Percentiles rank a stretch among this genome's conserved stretches.
Evolutionary conservation across 1,140 invertebrate species (phyloP).

Genomic region (Paracyclopina nana): DNA sequence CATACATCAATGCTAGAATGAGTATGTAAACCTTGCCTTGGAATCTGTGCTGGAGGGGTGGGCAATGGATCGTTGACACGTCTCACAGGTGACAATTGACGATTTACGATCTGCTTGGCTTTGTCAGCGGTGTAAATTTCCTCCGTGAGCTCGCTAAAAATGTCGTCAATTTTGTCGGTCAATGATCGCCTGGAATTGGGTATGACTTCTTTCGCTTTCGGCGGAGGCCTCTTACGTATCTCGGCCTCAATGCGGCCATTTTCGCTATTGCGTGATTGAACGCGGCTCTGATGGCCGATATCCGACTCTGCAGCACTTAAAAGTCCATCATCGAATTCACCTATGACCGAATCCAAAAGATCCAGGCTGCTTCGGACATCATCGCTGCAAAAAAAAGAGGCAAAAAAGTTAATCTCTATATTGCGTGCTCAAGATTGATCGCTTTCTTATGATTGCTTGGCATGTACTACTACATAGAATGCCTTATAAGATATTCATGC

Average conservation of each 20-base stretch:
- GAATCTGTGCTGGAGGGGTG: neutral
- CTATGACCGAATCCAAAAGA: slow-evolving; percentile 8
- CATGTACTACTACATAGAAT: too few relatives aligned
- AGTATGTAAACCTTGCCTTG: too few relatives aligned
- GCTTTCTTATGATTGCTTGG: too few relatives aligned
- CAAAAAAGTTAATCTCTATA: too few relatives aligned
- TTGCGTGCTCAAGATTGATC: too few relatives aligned
- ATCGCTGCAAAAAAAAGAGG: slow-evolving; percentile 6
- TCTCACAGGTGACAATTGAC: neutral
- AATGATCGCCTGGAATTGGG: neutral
- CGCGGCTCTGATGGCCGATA: neutral
- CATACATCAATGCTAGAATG: too few relatives aligned
- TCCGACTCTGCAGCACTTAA: slow-evolving; percentile 4
- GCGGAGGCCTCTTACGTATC: too few relatives aligned
- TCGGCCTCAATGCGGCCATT: too few relatives aligned
- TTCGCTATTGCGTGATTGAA: neutral
- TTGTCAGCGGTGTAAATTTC: slow-evolving; percentile 9
- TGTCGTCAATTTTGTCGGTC: slow-evolving; percentile 12
- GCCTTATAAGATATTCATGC: too few relatives aligned
- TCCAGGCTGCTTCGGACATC: slow-evolving; percentile 10
- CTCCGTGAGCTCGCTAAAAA: slow-evolving; percentile 14
- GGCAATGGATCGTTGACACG: neutral
- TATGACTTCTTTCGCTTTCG: too few relatives aligned
- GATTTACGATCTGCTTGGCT: neutral
- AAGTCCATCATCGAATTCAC: slow-evolving; percentile 14